These are phyloP conservation scores for Apodemia mormo DNA, from an alignment of 2,888 invertebrate genomes.

Conservation along the genomic window DNA sequence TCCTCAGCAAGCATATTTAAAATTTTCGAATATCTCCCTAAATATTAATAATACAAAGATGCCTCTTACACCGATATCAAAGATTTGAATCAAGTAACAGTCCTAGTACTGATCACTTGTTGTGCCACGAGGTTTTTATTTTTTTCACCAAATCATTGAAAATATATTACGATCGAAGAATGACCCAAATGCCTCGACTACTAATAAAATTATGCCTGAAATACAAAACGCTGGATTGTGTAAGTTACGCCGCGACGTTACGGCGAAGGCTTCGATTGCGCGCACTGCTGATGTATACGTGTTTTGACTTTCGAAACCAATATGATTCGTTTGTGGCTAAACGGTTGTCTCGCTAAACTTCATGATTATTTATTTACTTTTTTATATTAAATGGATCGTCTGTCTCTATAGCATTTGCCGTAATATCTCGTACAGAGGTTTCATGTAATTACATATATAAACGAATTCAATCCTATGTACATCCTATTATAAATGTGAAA, in stretches of 20 bases:
- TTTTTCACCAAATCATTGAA: too few species aligned
- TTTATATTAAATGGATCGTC: background rate
- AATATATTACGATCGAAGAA: too few species aligned
- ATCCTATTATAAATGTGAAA: too few species aligned
- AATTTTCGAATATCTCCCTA: too few species aligned
- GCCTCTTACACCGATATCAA: too few species aligned
- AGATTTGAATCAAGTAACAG: too few species aligned
- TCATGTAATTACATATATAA: background rate
- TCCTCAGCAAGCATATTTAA: too few species aligned
- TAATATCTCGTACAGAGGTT: background rate
- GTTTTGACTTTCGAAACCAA: conserved; percentile 40
- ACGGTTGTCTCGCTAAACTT: background rate
- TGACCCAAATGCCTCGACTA: too few species aligned
- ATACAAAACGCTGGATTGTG: background rate
- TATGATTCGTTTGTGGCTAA: conserved; percentile 32
- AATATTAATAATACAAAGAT: too few species aligned
- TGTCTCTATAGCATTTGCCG: background rate
- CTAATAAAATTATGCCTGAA: too few species aligned
- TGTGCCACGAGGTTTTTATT: too few species aligned
- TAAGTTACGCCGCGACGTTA: background rate
- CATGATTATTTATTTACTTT: background rate
- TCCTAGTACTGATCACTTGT: too few species aligned
- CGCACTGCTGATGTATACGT: conserved; percentile 34
- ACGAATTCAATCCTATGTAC: background rate
- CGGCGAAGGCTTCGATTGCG: conserved; percentile 31